phyloP scores from a whole-genome alignment of 2,797 vertebrate genomes.

The Aphelocoma californica region DNA sequence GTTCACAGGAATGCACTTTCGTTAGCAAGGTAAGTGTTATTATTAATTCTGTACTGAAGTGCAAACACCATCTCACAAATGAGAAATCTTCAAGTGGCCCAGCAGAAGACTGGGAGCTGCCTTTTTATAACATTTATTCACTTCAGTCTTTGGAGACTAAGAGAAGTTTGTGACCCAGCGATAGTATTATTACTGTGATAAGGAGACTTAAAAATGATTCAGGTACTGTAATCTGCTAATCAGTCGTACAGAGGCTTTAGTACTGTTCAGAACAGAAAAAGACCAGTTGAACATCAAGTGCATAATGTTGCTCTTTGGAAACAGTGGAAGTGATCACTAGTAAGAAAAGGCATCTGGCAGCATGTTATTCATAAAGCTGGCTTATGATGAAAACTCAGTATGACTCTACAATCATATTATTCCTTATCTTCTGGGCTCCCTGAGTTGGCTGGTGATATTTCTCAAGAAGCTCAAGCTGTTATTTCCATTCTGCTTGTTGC shows the following conservation, averaged over 20 bases:
- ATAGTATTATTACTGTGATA: not conserved
- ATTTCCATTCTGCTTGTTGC: slow-evolving; percentile 44
- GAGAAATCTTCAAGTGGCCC: not conserved
- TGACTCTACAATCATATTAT: not conserved
- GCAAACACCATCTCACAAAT: not conserved
- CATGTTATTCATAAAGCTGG: not conserved
- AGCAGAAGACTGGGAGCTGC: not conserved
- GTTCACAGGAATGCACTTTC: not conserved
- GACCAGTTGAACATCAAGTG: not conserved
- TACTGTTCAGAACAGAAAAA: not conserved
- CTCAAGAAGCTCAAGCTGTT: slow-evolving; percentile 49
- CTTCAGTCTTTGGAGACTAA: not conserved
- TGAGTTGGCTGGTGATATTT: not conserved
- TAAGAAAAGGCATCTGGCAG: not conserved
- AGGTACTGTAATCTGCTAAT: not conserved
- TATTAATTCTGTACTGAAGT: not conserved
- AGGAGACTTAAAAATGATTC: not conserved
- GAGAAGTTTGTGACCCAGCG: not conserved
- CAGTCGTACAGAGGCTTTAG: not conserved
- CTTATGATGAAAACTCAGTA: not conserved
- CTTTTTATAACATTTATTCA: not conserved
- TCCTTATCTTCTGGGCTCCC: not conserved
- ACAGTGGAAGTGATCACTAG: not conserved
- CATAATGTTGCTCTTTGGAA: not conserved
- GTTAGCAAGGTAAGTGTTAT: not conserved